Base-by-base conservation (phyloP, 2,888 invertebrate species). In the Torymus auratus region DNA sequence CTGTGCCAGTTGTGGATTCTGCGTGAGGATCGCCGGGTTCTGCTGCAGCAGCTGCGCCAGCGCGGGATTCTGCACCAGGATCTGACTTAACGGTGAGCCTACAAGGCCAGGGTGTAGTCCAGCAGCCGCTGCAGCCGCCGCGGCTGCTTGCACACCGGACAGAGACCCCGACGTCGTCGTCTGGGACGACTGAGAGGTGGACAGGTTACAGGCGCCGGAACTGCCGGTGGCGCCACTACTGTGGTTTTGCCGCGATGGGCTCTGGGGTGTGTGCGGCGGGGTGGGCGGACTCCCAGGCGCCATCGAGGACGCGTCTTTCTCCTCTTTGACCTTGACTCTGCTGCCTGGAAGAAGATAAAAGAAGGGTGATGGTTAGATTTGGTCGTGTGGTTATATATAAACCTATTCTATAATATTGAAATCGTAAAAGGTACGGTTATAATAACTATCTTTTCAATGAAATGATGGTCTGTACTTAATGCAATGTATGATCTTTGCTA, bases 271-370 rank as follows among this genome's bases (percentile, higher is more conserved):
- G 85, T 90, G 90, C 58, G 91, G 90, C 3, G 91, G 91, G 70
- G 91, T 91, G 65, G 91, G 91, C 2, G 91, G 91, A 86, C 91
- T 91, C 82, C 90, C 91, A 20, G 91, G 90, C 70, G 90, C 90
- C 87, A 88, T 90, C 82, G 90, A 89, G 58, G 90, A 89, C 5
- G 89, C 87, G 78, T 90, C 90, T 83, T 90, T 90, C 61, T 90
- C 90, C 68, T 90, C 89, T 78, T 90, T 89, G 58, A 88, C 87
- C 82, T 86, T 90, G 58, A 89, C 86, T 84, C 88, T 89, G 77
- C 88, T 89, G 72, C 87, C 90, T 90, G 87, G 84, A 88, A 62
- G 71, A 60, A 4, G 65, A 52, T 82, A 53, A 64, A 41, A 23
- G 52, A 17, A 20, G 15, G 56, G 7, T 20, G 20, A 20, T 20